A percentile compares a stretch with the other conserved stretches of the same genome.
phyloP scores from a whole-genome alignment of 2,888 invertebrate genomes.

The Melipona bicolor region DNA sequence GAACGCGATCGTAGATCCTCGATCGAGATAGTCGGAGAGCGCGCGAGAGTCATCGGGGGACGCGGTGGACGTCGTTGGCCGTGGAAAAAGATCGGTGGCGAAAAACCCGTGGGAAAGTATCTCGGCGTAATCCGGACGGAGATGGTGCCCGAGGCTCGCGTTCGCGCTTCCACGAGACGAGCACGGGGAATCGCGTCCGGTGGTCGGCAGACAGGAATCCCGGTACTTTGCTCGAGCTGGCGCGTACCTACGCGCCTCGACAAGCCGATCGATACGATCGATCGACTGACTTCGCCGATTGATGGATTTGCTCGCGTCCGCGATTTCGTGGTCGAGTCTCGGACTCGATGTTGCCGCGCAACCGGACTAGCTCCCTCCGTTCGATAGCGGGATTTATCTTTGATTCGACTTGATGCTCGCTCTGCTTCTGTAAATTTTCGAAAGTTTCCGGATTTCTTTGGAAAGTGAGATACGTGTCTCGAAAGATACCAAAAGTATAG shows the following conservation, averaged over 20 bases:
- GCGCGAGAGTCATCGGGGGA: constrained; percentile 23
- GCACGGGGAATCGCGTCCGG: constrained; percentile 61
- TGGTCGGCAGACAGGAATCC: constrained; percentile 65
- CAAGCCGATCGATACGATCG: constrained; percentile 68
- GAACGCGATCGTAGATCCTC: constrained; percentile 4
- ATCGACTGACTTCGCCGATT: constrained; percentile 61
- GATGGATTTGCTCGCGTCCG: constrained; percentile 71
- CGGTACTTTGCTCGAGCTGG: constrained; percentile 66
- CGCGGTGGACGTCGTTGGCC: not conserved
- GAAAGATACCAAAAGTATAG: too few species aligned
- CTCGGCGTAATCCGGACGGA: constrained; percentile 63
- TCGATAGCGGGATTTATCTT: not conserved
- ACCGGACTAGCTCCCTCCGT: too few species aligned
- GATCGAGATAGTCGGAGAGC: constrained; percentile 8
- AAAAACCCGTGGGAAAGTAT: constrained; percentile 77
- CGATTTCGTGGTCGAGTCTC: constrained; percentile 69
- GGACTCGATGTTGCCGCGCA: not conserved
- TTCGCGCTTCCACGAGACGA: constrained; percentile 33
- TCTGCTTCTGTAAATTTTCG: not conserved
- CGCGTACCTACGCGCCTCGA: constrained; percentile 68
- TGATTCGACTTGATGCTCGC: too few species aligned
- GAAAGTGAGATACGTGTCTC: too few species aligned
- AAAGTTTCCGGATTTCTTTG: too few species aligned
- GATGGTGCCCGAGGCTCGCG: constrained; percentile 49
- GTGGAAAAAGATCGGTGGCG: constrained; percentile 36